Evolutionary conservation across 2,888 invertebrate genomes (phyloP).

Genomic region (Fabriciana adippe): DNA sequence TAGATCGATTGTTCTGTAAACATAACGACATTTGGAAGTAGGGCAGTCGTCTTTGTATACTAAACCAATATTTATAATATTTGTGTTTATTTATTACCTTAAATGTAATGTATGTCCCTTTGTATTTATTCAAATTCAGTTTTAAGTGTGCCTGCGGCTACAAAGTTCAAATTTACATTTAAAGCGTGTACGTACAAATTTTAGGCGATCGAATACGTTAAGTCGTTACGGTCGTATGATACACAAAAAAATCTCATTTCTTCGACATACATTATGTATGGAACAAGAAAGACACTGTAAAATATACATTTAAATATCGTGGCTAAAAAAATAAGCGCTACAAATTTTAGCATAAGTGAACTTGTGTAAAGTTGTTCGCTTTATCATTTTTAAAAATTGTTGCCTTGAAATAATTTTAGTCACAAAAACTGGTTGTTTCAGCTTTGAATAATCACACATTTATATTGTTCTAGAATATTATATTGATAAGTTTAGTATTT

Average conservation of each 20-base stretch:
- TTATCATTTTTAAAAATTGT: conserved; percentile 57
- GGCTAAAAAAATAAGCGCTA: conserved; percentile 19
- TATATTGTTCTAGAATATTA: conserved; percentile 64
- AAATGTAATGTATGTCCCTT: too few relatives aligned
- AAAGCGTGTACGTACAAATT: too few relatives aligned
- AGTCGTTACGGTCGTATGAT: neutral
- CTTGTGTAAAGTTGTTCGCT: conserved; percentile 56
- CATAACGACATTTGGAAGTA: too few relatives aligned
- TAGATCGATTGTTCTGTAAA: too few relatives aligned
- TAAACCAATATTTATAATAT: too few relatives aligned
- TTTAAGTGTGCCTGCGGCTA: too few relatives aligned
- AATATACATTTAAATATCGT: conserved; percentile 22
- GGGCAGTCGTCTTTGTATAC: too few relatives aligned
- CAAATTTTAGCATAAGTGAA: conserved; percentile 21
- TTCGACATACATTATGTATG: neutral
- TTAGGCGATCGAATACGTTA: too few relatives aligned
- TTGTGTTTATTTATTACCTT: too few relatives aligned
- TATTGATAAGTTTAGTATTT: conserved; percentile 75
- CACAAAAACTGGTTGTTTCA: conserved; percentile 73
- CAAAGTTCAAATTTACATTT: too few relatives aligned
- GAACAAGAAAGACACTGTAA: conserved; percentile 3
- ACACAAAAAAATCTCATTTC: conserved; percentile 8
- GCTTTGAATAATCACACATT: conserved; percentile 72
- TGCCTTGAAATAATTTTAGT: conserved; percentile 70
- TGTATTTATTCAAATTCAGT: too few relatives aligned